Base-by-base conservation (phyloP, 2,888 invertebrate species). In the Megamerina dolium region DNA sequence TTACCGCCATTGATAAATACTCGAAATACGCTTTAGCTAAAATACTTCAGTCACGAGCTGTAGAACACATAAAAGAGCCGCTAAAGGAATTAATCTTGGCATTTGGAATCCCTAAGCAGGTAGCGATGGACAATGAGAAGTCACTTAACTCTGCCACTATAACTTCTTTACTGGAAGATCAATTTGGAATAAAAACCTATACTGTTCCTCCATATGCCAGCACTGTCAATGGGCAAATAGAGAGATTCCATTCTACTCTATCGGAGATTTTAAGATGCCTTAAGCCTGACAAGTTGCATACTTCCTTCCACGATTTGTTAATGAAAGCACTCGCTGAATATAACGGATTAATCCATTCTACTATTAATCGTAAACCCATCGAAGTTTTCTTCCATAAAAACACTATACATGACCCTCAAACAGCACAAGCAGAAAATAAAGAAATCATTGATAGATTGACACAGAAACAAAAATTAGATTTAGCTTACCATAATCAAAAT, bases 161-260 rank as follows among this genome's bases (percentile, higher is more conserved):
- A 19, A 20, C n/a, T n/a, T 47, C 27, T 19, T 44, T 44, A 41
- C 21, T 44, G 27, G 20, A 43, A 40, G 35, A 46, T 30, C 35
- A 43, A 21, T 27, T 42, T 12, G 33, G 32, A 4, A 40, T 43
- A 9, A 29, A 43, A 37, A 23, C 41, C 5, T 29, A 36, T 16
- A 43, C 23, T 16, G 37, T 35, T 10, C 43, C 46, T 12, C 42
- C 40, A 14, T 43, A 42, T 12, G 17, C 13, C 8, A 43, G 43
- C 30, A 40, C 23, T 16, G 18, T 42, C 6, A 54, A 52, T 31
- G 50, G 49, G 2, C 46, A 49, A 27, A 43, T 50, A 3, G 51
- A 50, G 34, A 39, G 50, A 9, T 48, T 54, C 20, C 49, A 52
- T 31, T 52, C 48, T n/a, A 52, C 53, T 4, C 36, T 52, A 5